Base-by-base conservation (phyloP, 1,140 invertebrate species). In the Pseudomyrmex pallidus region DNA sequence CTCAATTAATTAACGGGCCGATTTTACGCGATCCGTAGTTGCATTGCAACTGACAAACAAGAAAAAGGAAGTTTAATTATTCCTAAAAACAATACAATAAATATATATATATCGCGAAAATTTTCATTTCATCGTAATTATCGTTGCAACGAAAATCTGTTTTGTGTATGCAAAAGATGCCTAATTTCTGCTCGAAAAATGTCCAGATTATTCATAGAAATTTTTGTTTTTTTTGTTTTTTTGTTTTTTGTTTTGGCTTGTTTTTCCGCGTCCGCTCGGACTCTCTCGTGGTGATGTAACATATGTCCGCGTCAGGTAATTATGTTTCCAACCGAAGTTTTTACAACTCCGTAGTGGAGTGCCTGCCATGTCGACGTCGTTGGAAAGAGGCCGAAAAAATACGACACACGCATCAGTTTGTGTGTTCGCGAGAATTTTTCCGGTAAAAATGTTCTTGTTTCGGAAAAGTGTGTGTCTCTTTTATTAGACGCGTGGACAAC, bases 321-420 rank as follows among this genome's bases (percentile, higher is more conserved):
- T 80, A 80, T 59, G 76, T 80, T 80, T 72, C 25, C 57, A 48
- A 72, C 76, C 68, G n/a, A 80, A 80, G 66, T 72, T 80, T 80
- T 80, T 72, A 80, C 46, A 80, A 80, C 76, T 80, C 22, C 22
- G 66, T 72, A 68, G 64, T 22, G 20, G 66, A 80, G 66, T 72
- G 56, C 57, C 54, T 46, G 35, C 52, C 44, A 78, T 57, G 76
- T 48, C 20, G 76, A 72, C 76, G 54, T 70, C 56, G 66, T 48
- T 57, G 20, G 48, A 17, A 22, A 72, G 76, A 70, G 22, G 44
- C 20, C 67, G 66, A 61, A 80, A 76, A 80, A 80, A 80, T 72
- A 80, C 66, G 54, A 70, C 44, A 77, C 17, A n/a, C 5, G 13
- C 64, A 72, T 59, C 25, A 48, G 44, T 61, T 80, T 80, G 22